Conservation (phyloP, 1,140 invertebrate species). For the Atta colombica region DNA sequence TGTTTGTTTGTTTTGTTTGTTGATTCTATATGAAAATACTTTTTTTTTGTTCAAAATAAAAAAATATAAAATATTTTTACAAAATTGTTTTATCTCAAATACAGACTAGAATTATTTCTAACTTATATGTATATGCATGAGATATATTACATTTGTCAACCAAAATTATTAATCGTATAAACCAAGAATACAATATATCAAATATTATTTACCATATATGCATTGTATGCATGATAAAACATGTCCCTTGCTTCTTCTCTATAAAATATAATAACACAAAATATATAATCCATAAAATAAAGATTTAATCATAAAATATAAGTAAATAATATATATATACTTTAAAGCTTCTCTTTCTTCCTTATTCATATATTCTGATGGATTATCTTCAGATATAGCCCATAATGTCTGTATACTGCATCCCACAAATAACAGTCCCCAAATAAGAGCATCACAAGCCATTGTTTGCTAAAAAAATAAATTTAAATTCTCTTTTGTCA, state of each 20-base stretch:
- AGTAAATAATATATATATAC: slow-evolving; percentile 79
- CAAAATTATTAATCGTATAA: not conserved
- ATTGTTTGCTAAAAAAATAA: slow-evolving; percentile 76
- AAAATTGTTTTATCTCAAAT: not conserved
- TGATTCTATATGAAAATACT: slow-evolving; percentile 11
- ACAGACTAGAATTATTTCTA: not conserved
- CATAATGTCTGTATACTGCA: slow-evolving; percentile 73
- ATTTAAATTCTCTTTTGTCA: slow-evolving; percentile 78
- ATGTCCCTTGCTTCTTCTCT: slow-evolving; percentile 96
- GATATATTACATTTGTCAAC: not conserved
- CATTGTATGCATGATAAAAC: slow-evolving; percentile 99
- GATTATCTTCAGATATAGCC: slow-evolving; percentile 77
- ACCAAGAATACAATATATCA: slow-evolving; percentile 17
- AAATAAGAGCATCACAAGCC: slow-evolving; percentile 78
- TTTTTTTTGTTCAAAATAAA: not conserved
- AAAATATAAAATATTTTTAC: not conserved
- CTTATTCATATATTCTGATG: slow-evolving; percentile 87
- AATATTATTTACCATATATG: slow-evolving; percentile 93
- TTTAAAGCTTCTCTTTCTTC: slow-evolving; percentile 87
- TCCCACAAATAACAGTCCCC: slow-evolving; percentile 78
- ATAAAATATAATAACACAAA: slow-evolving; percentile 77
- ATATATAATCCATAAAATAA: slow-evolving; percentile 9
- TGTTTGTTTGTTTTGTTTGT: too few relatives aligned
- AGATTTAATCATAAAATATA: not conserved
- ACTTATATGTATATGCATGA: not conserved